Percentiles rank a stretch among this genome's conserved stretches.
phyloP scores from a whole-genome alignment of 1,140 invertebrate species.

The Orius laevigatus region DNA sequence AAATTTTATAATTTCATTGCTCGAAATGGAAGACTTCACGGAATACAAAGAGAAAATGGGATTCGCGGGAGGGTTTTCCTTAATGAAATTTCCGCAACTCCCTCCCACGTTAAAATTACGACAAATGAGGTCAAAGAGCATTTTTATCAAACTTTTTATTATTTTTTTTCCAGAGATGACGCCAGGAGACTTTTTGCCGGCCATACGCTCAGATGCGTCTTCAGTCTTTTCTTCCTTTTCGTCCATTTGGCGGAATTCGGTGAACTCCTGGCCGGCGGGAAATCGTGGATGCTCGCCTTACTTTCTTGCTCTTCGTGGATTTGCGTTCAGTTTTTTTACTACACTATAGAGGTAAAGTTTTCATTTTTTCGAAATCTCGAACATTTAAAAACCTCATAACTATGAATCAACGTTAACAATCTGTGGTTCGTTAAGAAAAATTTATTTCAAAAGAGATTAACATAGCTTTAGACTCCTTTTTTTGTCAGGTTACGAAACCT shows the following conservation, averaged over 20 bases:
- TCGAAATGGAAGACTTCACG: too few species aligned
- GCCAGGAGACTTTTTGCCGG: not conserved
- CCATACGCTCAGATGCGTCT: slow-evolving; percentile 10
- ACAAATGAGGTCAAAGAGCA: not conserved
- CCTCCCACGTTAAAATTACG: not conserved
- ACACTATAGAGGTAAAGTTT: slow-evolving; percentile 6
- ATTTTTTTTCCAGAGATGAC: slow-evolving; percentile 1
- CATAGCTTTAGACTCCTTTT: too few species aligned
- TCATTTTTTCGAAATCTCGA: too few species aligned
- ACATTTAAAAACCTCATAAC: too few species aligned
- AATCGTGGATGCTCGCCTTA: not conserved
- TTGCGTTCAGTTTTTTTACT: slow-evolving; percentile 13
- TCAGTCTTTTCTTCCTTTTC: slow-evolving; percentile 14
- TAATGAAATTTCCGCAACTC: too few species aligned
- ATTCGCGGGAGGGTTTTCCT: too few species aligned
- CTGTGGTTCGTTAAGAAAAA: too few species aligned
- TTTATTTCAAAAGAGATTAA: too few species aligned
- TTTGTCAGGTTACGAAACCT: too few species aligned
- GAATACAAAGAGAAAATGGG: too few species aligned
- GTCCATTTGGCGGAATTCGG: slow-evolving; percentile 11
- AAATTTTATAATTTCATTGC: too few species aligned
- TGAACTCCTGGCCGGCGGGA: slow-evolving; percentile 8
- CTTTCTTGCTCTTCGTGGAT: slow-evolving; percentile 12
- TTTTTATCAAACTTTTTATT: not conserved
- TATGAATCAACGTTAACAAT: too few species aligned